phyloP scores from a whole-genome alignment of 2,113 vertebrate genomes.

The Trematocara zebra region DNA sequence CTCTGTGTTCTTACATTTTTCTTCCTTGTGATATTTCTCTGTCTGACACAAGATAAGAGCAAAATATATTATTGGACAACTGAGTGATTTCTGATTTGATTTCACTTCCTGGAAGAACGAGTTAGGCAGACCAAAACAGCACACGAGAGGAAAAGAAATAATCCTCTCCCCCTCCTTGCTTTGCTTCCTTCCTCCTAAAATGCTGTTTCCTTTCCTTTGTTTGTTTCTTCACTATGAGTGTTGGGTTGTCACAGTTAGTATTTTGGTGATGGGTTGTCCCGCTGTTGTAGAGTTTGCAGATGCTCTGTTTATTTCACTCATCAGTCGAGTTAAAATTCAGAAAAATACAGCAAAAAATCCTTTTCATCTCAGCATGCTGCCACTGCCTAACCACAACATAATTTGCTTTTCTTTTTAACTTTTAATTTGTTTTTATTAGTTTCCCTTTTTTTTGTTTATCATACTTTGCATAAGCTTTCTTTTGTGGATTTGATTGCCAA shows the following conservation, averaged over 20 bases:
- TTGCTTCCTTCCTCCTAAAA: neutral
- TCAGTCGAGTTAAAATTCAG: neutral
- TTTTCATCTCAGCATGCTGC: neutral
- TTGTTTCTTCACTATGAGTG: neutral
- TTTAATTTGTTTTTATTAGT: neutral
- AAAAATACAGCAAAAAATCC: neutral
- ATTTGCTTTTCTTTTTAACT: neutral
- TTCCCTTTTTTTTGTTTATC: neutral
- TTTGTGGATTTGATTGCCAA: neutral
- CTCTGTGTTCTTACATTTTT: neutral
- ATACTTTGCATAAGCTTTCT: neutral
- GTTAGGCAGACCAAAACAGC: conserved; percentile 38
- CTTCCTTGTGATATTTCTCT: conserved; percentile 3
- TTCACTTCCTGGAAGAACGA: conserved; percentile 50
- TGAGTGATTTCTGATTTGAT: conserved; percentile 65
- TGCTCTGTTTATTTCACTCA: neutral
- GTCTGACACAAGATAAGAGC: conserved; percentile 27
- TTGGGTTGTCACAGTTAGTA: neutral
- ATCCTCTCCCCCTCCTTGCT: neutral
- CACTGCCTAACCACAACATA: neutral
- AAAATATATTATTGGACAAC: conserved; percentile 57
- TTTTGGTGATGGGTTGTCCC: conserved; percentile 18
- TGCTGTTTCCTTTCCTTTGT: neutral
- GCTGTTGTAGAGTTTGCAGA: neutral
- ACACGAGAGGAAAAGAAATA: conserved; percentile 5